These are phyloP conservation scores for Brachionus rotundiformis DNA, from an alignment of 1,140 invertebrate genomes.

Conservation along the genomic window DNA sequence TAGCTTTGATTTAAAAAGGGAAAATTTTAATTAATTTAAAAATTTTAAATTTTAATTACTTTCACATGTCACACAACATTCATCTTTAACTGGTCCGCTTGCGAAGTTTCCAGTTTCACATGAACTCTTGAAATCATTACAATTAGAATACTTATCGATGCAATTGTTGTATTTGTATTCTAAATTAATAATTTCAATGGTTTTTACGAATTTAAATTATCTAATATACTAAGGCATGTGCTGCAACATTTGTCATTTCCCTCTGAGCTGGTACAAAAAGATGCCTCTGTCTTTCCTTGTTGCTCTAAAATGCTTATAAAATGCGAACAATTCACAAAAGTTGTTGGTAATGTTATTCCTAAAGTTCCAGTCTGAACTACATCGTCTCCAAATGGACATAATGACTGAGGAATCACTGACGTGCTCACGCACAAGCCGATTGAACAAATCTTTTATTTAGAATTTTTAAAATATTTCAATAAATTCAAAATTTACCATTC, in stretches of 20 bases:
- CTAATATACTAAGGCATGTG: not conserved
- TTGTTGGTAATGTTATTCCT: not conserved
- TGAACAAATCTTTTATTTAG: not conserved
- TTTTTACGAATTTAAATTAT: not conserved
- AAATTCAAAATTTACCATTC: conserved; percentile 24
- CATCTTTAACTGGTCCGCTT: not conserved
- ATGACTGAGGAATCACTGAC: not conserved
- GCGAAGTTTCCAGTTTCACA: not conserved
- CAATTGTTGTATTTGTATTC: not conserved
- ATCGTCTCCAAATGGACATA: conserved; percentile 16
- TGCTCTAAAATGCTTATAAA: not conserved
- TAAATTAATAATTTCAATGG: not conserved
- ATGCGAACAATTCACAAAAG: not conserved
- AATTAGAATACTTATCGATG: conserved; percentile 9
- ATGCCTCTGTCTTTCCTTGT: not conserved
- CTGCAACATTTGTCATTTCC: not conserved
- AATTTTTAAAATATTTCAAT: not conserved
- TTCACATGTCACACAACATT: not conserved
- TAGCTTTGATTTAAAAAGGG: not conserved
- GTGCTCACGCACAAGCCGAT: not conserved
- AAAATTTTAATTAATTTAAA: not conserved
- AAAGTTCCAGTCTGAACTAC: not conserved
- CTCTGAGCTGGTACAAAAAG: not conserved
- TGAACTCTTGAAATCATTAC: not conserved
- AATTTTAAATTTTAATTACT: not conserved